phyloP scores from a whole-genome alignment of 2,797 vertebrate genomes.

The Discoglossus pictus region DNA sequence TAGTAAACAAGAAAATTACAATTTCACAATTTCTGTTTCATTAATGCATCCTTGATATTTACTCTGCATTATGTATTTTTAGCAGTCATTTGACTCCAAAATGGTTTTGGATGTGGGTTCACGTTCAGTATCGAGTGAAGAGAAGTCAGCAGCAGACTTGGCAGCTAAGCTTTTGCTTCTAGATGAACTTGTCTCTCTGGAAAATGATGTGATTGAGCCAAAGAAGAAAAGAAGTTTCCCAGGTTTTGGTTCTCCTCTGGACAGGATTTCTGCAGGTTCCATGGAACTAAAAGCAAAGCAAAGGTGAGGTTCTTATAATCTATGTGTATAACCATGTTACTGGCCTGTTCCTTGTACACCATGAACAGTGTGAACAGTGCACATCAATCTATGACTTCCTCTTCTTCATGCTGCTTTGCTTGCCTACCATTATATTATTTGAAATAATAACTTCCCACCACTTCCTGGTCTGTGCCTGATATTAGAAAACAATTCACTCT shows the following conservation, averaged over 20 bases:
- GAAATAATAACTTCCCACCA: too few species aligned
- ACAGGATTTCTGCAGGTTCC: slow-evolving; percentile 82
- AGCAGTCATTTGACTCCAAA: slow-evolving; percentile 61
- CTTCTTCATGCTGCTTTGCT: too few species aligned
- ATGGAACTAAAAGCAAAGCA: slow-evolving; percentile 77
- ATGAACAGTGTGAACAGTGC: too few species aligned
- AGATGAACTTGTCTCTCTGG: slow-evolving; percentile 74
- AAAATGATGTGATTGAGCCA: slow-evolving; percentile 85
- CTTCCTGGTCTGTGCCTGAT: too few species aligned
- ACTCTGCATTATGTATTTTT: slow-evolving; percentile 31
- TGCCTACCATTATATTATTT: too few species aligned
- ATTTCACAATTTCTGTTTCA: too few species aligned
- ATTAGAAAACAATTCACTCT: too few species aligned
- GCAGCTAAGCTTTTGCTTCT: slow-evolving; percentile 72
- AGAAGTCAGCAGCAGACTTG: slow-evolving; percentile 67
- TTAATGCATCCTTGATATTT: too few species aligned
- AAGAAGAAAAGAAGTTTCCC: slow-evolving; percentile 89
- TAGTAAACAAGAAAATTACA: too few species aligned
- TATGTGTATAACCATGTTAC: too few species aligned
- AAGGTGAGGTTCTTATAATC: slow-evolving; percentile 57
- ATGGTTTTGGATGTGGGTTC: slow-evolving; percentile 23
- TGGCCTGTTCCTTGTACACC: too few species aligned
- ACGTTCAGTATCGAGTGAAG: slow-evolving; percentile 48
- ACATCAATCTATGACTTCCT: too few species aligned
- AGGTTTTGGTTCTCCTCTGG: slow-evolving; percentile 79